Base-by-base conservation (phyloP, 2,797 vertebrate species). In the Sebastolobus altivelis region DNA sequence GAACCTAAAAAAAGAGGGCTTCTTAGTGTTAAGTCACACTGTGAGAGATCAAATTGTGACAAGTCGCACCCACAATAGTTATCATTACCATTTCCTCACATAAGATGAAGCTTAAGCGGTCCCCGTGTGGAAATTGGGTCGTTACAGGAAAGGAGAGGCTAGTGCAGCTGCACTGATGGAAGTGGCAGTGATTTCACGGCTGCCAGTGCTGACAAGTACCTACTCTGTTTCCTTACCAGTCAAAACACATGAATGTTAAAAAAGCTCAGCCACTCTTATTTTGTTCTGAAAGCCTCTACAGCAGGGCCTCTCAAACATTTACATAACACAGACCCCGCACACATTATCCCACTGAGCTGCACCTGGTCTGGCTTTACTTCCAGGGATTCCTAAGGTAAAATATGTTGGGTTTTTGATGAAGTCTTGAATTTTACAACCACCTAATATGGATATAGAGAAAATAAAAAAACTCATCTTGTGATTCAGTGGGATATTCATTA, bases 181-280 rank as follows among this genome's bases (percentile, higher is more conserved):
- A 68, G 55, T 33, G 33, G 18, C 14, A 1, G 25, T 56, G 66
- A 89, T 84, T 77, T 79, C 77, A 77, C 4, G 49, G 72, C 75
- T 79, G 66, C 75, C 61, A 14, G 29, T 76, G 49, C 77, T 77
- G 70, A 84, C 78, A 79, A 78, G 71, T 79, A 65, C 52, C 69
- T 65, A 72, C 70, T 83, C 72, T 20, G 69, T 81, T 76, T 80
- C 60, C 75, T 65, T 61, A 80, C 80, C 80, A 79, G 71, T 84
- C 72, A 66, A 72, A 86, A 90, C 71, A 73, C 65, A 84, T 56
- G 70, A 55, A 79, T 40, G 67, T 67, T 77, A 55, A 84, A 77
- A 63, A 74, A 35, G n/a, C 56, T 27, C 63, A 27, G 75, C 14
- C 49, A 8, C 62, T 72, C 16, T 49, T 59, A 59, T 52, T 82